phyloP scores from a whole-genome alignment of 2,888 invertebrate species.

The Lasioglossum villosulum region DNA sequence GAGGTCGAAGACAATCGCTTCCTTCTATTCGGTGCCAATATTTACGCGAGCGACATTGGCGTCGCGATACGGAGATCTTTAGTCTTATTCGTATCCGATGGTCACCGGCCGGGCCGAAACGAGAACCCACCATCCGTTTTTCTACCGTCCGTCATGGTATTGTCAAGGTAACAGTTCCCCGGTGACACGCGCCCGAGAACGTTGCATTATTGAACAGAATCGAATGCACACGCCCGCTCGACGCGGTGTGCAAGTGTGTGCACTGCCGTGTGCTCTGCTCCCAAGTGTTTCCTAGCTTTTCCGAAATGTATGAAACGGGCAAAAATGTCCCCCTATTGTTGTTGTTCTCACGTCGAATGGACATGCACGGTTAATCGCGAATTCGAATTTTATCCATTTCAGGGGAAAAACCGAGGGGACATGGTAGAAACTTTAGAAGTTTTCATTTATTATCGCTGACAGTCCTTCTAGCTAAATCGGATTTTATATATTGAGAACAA shows the following conservation, averaged over 20 bases:
- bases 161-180: constrained; percentile 59
- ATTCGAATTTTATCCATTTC: background rate
- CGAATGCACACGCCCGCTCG: constrained; percentile 36
- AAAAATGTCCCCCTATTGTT: background rate
- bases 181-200: constrained; percentile 60
- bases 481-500: too few species aligned
- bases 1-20: background rate
- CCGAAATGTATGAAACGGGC: background rate
- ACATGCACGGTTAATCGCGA: background rate
- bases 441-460: background rate
- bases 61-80: background rate
- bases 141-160: constrained; percentile 10
- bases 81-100: background rate
- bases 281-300: background rate
- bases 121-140: background rate
- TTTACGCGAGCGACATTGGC: background rate
- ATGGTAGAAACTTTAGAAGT: background rate
- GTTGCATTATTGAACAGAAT: constrained; percentile 66
- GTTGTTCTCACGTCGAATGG: background rate
- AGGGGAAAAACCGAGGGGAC: background rate
- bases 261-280: background rate
- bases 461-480: too few species aligned
- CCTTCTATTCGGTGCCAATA: background rate
- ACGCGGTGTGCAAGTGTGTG: background rate
- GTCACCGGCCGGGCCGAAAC: background rate